Evolutionary conservation across 1,140 invertebrate genomes (phyloP), one percentile per base, ranked within the genome.

Genomic region (Penaeus japonicus): DNA sequence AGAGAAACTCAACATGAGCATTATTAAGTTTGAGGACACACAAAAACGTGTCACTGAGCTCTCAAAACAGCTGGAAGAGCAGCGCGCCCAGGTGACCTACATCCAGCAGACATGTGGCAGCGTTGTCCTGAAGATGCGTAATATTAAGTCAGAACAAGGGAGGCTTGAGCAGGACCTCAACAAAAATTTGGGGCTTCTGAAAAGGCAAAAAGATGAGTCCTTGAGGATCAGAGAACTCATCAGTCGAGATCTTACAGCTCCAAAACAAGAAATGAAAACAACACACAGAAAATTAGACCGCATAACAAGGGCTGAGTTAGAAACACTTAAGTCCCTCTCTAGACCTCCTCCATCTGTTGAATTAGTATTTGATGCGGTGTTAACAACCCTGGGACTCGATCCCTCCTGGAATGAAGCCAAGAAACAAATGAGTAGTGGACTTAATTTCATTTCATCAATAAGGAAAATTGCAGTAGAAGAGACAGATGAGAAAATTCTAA

Each of bases 401-500:
- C 85, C 90, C 4, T 90, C 90, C 3, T 90, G 90, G 90, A 90
- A 90, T 65, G 90, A 90, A 57, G 90, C 87, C 7, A 90, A 89
- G 47, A 90, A 90, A 39, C 90, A 90, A 89, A 89, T 90, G 85
- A 62, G 73, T 18, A 89, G 87, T 89, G 79, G 84, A 18, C 55
- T 90, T 0, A 86, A 90, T n/a, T 89, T 90, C 75, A 62, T 89
- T 22, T 84, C 87, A n/a, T 57, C 79, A 20, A 83, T 90, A 15
- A 79, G 88, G 27, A 89, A 89, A 87, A 77, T 85, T 53, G 73
- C 85, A 27, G 87, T 89, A n/a, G 84, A 87, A 57, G 80, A 89
- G 15, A 80, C 83, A 27, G 73, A 81, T 54, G 87, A 90, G 59
- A 89, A 89, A 55, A 35, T 78, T 47, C 70, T 90, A n/a, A 17